Evolutionary conservation across 2,113 vertebrate species (phyloP).

Genomic region (Paramormyrops kingsleyae): DNA sequence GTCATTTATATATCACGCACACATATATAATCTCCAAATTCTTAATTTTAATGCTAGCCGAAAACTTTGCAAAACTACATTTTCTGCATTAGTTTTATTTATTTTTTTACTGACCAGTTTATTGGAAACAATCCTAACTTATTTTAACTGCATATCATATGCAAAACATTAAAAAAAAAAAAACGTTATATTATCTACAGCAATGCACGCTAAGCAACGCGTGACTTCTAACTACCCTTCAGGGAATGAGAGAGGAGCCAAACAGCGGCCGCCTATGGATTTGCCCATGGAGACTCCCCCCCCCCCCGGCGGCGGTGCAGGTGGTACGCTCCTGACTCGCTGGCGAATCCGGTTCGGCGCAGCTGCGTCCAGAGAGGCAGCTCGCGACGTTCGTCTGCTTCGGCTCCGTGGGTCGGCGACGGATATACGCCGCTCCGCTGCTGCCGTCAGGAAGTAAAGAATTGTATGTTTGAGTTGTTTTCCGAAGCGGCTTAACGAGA

Average conservation of each 20-base stretch:
- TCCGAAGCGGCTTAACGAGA: slow-evolving; percentile 9
- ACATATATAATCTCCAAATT: background rate
- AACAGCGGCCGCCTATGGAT: background rate
- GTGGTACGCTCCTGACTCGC: background rate
- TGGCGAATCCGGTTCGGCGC: background rate
- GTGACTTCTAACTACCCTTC: background rate
- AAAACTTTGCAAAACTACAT: background rate
- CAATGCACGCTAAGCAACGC: background rate
- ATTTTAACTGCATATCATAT: background rate
- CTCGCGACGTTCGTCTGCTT: background rate
- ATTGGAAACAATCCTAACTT: background rate
- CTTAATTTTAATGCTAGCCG: background rate
- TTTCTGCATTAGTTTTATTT: background rate
- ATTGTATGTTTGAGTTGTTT: slow-evolving; percentile 12
- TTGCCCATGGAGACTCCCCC: background rate
- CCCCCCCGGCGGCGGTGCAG: background rate
- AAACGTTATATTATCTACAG: background rate
- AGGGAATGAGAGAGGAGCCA: background rate
- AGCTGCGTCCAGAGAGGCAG: background rate
- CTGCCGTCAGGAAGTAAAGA: slow-evolving; percentile 15
- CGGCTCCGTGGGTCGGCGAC: background rate
- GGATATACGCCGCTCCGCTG: background rate
- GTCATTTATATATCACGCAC: background rate
- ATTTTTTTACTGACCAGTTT: background rate
- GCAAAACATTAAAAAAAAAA: background rate